Percentiles rank a stretch among this genome's conserved stretches.
Conservation (phyloP, 2,888 invertebrate genomes). For the Zygogramma bicolorata region DNA sequence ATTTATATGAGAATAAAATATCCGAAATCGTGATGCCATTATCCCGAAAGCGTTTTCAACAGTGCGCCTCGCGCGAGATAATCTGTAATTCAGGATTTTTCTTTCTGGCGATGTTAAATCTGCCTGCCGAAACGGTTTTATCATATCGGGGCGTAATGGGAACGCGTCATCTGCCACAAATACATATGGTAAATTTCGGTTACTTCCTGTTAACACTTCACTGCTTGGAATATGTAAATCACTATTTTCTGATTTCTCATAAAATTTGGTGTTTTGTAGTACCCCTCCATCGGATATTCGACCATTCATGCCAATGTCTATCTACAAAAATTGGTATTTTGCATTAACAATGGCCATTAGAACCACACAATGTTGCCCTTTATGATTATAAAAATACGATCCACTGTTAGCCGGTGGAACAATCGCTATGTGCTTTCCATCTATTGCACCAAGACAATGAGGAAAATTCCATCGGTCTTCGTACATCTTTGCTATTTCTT, state of each 20-base stretch:
- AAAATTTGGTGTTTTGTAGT: slow-evolving; percentile 44
- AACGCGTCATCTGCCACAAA: slow-evolving; percentile 25
- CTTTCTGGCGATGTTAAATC: slow-evolving; percentile 20
- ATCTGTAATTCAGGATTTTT: slow-evolving; percentile 30
- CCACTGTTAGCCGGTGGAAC: slow-evolving; percentile 37
- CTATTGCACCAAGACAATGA: slow-evolving; percentile 34
- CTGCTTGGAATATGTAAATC: background rate
- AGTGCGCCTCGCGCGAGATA: slow-evolving; percentile 2
- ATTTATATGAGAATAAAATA: slow-evolving; percentile 28
- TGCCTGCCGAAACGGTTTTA: slow-evolving; percentile 22
- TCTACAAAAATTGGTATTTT: slow-evolving; percentile 42
- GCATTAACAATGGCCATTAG: slow-evolving; percentile 15
- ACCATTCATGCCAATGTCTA: slow-evolving; percentile 49
- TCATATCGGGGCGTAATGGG: slow-evolving; percentile 5
- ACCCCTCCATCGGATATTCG: slow-evolving; percentile 50
- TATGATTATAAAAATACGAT: slow-evolving; percentile 29
- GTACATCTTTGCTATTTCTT: slow-evolving; percentile 10
- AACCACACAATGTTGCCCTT: slow-evolving; percentile 10
- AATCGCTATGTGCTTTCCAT: slow-evolving; percentile 34
- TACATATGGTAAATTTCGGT: slow-evolving; percentile 11
- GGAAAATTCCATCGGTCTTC: slow-evolving; percentile 32
- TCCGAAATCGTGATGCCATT: slow-evolving; percentile 22
- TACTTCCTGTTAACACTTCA: background rate
- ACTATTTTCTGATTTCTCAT: slow-evolving; percentile 31
- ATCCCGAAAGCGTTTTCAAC: slow-evolving; percentile 25